phyloP scores from a whole-genome alignment of 2,888 invertebrate species.

The Cephus runcator region DNA sequence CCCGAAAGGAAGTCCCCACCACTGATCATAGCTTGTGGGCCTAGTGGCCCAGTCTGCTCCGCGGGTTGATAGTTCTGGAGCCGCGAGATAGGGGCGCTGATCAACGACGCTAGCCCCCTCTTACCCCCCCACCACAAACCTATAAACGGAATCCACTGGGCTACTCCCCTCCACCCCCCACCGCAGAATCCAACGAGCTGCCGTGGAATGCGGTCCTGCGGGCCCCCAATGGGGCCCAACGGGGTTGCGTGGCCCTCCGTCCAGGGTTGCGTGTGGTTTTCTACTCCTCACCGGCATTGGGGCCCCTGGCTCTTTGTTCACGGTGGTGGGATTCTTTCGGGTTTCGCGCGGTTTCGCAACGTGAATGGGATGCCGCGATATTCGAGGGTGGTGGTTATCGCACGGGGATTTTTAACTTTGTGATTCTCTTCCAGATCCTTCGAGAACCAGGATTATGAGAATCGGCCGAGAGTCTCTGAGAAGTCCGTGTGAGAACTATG shows the following conservation, averaged over 20 bases:
- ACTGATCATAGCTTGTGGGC: neutral
- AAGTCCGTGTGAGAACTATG: neutral
- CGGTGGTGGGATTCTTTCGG: neutral
- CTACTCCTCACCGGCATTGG: constrained; percentile 7
- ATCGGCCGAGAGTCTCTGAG: neutral
- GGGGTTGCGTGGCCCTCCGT: constrained; percentile 35
- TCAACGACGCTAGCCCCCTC: constrained; percentile 8
- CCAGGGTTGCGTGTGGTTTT: constrained; percentile 12
- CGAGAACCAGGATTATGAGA: neutral
- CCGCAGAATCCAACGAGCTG: constrained; percentile 55
- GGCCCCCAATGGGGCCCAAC: constrained; percentile 23
- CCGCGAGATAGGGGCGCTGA: neutral
- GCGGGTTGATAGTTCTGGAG: neutral
- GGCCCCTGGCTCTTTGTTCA: neutral
- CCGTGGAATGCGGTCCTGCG: constrained; percentile 61
- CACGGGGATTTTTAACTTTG: neutral
- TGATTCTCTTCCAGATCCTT: neutral
- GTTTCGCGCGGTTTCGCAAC: neutral
- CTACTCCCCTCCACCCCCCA: constrained; percentile 40
- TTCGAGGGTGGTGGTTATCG: neutral
- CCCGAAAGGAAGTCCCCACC: neutral
- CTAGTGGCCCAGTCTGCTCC: neutral
- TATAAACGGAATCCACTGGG: constrained; percentile 22
- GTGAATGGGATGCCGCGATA: neutral
- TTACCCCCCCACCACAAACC: constrained; percentile 7